These are phyloP conservation scores for Drosophila kikkawai DNA, from an alignment of 1,140 invertebrate species.

Conservation along the genomic window DNA sequence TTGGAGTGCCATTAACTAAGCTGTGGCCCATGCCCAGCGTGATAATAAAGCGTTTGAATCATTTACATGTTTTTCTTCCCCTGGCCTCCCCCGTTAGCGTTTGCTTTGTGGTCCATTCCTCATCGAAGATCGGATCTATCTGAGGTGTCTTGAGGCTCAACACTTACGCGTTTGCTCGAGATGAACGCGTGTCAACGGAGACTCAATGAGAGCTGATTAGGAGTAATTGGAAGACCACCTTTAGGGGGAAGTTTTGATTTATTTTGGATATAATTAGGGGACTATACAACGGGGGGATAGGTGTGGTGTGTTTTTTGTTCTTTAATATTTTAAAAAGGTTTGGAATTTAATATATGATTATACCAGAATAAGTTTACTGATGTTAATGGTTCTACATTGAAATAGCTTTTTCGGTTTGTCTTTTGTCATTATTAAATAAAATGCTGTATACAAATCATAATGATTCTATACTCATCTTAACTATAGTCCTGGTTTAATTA, in stretches of 20 bases:
- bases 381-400: not conserved
- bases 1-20: conserved; percentile 69
- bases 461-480: not conserved
- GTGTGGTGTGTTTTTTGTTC: not conserved
- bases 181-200: conserved; percentile 26
- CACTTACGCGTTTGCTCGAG: conserved; percentile 30
- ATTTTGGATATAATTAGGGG: not conserved
- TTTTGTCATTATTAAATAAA: not conserved
- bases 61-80: conserved; percentile 65
- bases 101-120: conserved; percentile 50
- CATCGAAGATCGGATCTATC: conserved; percentile 20
- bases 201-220: conserved; percentile 21
- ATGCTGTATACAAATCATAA: too few species aligned
- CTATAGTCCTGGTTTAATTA: not conserved
- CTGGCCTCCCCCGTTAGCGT: conserved; percentile 14
- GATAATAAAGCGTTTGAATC: conserved; percentile 73
- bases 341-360: not conserved
- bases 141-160: conserved; percentile 35
- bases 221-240: conserved; percentile 5
- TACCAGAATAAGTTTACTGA: too few species aligned
- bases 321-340: not conserved
- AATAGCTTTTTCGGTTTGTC: too few species aligned
- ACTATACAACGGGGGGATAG: too few species aligned
- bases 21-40: conserved; percentile 61
- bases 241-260: not conserved